Conservation (phyloP, 2,888 invertebrate genomes). For the Agriopis leucophaearia region DNA sequence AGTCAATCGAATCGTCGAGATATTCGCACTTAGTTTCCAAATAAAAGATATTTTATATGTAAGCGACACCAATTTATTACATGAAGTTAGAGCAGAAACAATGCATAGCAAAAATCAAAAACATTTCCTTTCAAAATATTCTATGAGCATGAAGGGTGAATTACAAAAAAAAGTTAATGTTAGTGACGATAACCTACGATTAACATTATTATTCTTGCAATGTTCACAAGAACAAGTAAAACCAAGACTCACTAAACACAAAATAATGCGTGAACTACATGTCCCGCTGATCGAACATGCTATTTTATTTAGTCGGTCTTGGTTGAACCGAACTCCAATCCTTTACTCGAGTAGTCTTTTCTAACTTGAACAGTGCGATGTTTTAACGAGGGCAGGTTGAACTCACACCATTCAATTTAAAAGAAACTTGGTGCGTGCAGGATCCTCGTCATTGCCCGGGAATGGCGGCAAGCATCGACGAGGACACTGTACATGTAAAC, state of each 20-base stretch:
- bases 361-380: slow-evolving; percentile 85
- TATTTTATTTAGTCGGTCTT: slow-evolving; percentile 85
- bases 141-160: slow-evolving; percentile 33
- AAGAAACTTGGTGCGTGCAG: slow-evolving; percentile 84
- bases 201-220: slow-evolving; percentile 62
- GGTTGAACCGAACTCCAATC: slow-evolving; percentile 86
- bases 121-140: slow-evolving; percentile 36
- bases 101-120: slow-evolving; percentile 70
- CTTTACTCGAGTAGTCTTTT: slow-evolving; percentile 85
- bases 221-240: slow-evolving; percentile 76
- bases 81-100: slow-evolving; percentile 74
- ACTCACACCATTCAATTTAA: slow-evolving; percentile 85
- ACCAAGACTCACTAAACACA: slow-evolving; percentile 87
- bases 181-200: slow-evolving; percentile 46
- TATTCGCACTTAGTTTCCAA: slow-evolving; percentile 1
- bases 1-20: too few relatives aligned
- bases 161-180: slow-evolving; percentile 42
- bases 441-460: slow-evolving; percentile 71
- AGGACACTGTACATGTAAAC: slow-evolving; percentile 81
- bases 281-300: slow-evolving; percentile 67
- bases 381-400: slow-evolving; percentile 75
- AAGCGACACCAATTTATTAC: slow-evolving; percentile 77
- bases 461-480: slow-evolving; percentile 64
- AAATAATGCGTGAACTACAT: slow-evolving; percentile 68
- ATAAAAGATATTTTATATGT: slow-evolving; percentile 53